These are phyloP conservation scores for Andrena marginata DNA, from an alignment of 2,888 invertebrate species.

Conservation along the genomic window DNA sequence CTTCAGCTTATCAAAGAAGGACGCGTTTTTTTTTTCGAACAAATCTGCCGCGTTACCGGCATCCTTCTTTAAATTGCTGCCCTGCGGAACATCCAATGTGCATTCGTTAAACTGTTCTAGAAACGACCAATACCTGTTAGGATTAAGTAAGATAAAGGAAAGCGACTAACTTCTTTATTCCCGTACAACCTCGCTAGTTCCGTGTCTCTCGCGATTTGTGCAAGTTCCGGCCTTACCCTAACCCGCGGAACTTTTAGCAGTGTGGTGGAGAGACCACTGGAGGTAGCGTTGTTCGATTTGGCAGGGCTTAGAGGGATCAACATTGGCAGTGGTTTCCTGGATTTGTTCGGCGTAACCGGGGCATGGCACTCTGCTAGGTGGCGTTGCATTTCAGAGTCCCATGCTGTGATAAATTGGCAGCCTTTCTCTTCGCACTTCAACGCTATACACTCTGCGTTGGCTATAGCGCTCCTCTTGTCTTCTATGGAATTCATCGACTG, in stretches of 20 bases:
- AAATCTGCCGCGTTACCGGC: slow-evolving; percentile 76
- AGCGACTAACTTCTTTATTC: slow-evolving; percentile 76
- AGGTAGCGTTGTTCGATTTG: slow-evolving; percentile 58
- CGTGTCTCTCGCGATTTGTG: slow-evolving; percentile 81
- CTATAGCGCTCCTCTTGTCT: slow-evolving; percentile 75
- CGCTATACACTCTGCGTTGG: slow-evolving; percentile 86
- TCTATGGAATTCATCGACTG: slow-evolving; percentile 62
- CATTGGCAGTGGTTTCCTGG: slow-evolving; percentile 81
- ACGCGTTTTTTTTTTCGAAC: slow-evolving; percentile 89
- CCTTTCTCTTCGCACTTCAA: slow-evolving; percentile 85
- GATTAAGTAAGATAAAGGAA: not conserved
- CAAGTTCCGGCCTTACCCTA: slow-evolving; percentile 81
- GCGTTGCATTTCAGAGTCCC: slow-evolving; percentile 87
- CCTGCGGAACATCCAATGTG: slow-evolving; percentile 40
- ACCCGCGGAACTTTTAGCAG: slow-evolving; percentile 81
- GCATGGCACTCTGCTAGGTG: slow-evolving; percentile 81
- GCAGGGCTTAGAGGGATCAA: slow-evolving; percentile 79
- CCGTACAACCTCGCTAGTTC: slow-evolving; percentile 80
- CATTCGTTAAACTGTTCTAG: not conserved
- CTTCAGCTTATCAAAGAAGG: slow-evolving; percentile 93
- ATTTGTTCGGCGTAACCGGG: slow-evolving; percentile 69
- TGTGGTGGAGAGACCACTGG: slow-evolving; percentile 71
- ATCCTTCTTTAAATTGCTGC: slow-evolving; percentile 72
- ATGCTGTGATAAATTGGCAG: slow-evolving; percentile 87
- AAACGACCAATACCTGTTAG: not conserved